Conservation (phyloP, 2,113 vertebrate species). For the Lepisosteus osseus region DNA sequence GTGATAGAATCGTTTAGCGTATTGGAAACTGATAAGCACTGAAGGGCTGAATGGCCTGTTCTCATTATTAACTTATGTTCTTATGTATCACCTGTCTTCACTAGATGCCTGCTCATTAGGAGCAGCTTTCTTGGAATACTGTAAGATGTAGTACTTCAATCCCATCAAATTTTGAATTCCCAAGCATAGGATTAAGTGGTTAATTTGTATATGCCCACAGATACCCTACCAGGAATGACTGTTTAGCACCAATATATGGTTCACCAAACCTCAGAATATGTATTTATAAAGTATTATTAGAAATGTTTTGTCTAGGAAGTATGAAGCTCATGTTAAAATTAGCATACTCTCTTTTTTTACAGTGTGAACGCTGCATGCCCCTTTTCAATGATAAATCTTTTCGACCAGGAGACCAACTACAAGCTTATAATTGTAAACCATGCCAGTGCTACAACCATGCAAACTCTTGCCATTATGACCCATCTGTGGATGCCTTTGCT, state of each 20-base stretch:
- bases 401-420: conserved; percentile 71
- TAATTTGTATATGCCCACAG: conserved; percentile 30
- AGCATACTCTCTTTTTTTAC: conserved; percentile 19
- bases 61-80: not conserved
- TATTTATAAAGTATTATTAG: no score
- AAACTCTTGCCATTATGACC: conserved; percentile 78
- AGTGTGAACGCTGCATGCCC: conserved; percentile 79
- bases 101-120: conserved; percentile 8
- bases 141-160: no score
- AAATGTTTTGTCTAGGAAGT: no score
- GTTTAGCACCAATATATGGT: conserved; percentile 18
- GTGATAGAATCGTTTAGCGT: no score
- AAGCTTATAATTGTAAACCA: conserved; percentile 76
- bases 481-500: conserved; percentile 69
- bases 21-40: not conserved
- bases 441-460: conserved; percentile 81
- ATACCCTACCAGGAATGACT: conserved; percentile 18
- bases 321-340: conserved; percentile 2
- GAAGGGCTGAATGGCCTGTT: not conserved
- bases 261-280: conserved; percentile 1
- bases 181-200: conserved; percentile 16
- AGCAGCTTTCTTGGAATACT: not conserved
- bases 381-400: conserved; percentile 89
- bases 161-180: no score
- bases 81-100: conserved; percentile 5